Conservation (phyloP, 2,797 vertebrate genomes). For the Holocentrus rufus region DNA sequence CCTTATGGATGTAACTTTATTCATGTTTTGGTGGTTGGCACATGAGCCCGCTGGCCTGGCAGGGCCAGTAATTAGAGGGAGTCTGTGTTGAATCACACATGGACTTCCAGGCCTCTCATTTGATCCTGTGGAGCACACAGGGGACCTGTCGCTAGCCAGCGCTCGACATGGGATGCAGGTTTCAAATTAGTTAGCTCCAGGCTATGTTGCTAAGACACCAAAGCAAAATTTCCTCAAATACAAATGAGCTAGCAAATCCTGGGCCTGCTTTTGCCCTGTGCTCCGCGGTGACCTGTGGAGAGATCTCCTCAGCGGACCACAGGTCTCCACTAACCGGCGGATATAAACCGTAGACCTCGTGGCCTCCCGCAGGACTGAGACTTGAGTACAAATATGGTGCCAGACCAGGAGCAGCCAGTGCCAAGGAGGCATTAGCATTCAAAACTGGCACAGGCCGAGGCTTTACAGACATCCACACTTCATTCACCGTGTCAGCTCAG, state of each 20-base stretch:
- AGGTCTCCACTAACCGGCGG: slow-evolving; percentile 53
- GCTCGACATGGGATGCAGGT: slow-evolving; percentile 52
- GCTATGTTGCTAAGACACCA: slow-evolving; percentile 70
- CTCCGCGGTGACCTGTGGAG: slow-evolving; percentile 66
- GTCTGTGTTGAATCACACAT: slow-evolving; percentile 67
- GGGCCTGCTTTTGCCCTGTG: slow-evolving; percentile 57
- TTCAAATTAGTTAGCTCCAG: slow-evolving; percentile 63
- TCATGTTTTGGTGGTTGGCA: slow-evolving; percentile 62
- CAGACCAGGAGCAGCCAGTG: slow-evolving; percentile 35
- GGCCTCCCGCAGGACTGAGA: slow-evolving; percentile 45
- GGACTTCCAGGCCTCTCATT: slow-evolving; percentile 65
- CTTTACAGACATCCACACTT: slow-evolving; percentile 25
- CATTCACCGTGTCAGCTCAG: not conserved
- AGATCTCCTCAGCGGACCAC: slow-evolving; percentile 65
- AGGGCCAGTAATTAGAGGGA: slow-evolving; percentile 71
- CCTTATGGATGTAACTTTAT: slow-evolving; percentile 42
- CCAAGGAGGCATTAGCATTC: slow-evolving; percentile 60
- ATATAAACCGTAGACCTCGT: slow-evolving; percentile 43
- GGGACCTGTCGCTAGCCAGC: slow-evolving; percentile 61
- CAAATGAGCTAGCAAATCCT: slow-evolving; percentile 64
- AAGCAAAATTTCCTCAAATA: slow-evolving; percentile 65
- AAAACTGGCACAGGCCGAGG: slow-evolving; percentile 15
- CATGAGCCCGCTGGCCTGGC: slow-evolving; percentile 51
- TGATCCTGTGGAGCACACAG: slow-evolving; percentile 53
- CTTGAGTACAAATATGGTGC: slow-evolving; percentile 48